Conservation (phyloP, 2,888 invertebrate species). For the Dicyrtoma fusca region DNA sequence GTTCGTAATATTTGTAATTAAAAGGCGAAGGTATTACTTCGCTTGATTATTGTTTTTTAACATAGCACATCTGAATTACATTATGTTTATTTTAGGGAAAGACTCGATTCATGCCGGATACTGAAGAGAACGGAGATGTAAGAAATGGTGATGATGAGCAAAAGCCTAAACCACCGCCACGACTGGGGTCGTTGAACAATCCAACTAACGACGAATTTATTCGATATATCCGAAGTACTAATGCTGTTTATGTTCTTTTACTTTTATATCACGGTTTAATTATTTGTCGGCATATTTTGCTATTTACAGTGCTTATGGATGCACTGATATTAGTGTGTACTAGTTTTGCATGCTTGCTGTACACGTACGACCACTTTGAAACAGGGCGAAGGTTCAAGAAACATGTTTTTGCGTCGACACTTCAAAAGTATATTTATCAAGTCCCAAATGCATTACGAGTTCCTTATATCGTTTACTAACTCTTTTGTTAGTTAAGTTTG, state of each 20-base stretch:
- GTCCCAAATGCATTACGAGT: too few species aligned
- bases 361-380: too few species aligned
- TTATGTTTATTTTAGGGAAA: constrained; percentile 45
- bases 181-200: constrained; percentile 1
- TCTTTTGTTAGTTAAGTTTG: too few species aligned
- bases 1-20: too few species aligned
- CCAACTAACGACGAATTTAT: constrained; percentile 9
- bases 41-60: not conserved
- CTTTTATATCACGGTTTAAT: not conserved
- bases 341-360: too few species aligned
- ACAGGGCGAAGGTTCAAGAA: too few species aligned
- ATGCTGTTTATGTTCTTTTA: not conserved
- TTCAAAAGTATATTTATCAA: too few species aligned
- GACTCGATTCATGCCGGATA: constrained; percentile 52
- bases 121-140: constrained; percentile 35
- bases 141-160: constrained; percentile 13
- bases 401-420: too few species aligned
- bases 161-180: constrained; percentile 26
- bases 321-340: too few species aligned
- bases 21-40: not conserved
- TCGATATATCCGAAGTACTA: not conserved
- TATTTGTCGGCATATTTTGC: too few species aligned
- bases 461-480: too few species aligned
- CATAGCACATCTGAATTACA: not conserved
- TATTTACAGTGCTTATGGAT: too few species aligned